Conservation (phyloP, 2,888 invertebrate species). For the Ctenicera cuprea region DNA sequence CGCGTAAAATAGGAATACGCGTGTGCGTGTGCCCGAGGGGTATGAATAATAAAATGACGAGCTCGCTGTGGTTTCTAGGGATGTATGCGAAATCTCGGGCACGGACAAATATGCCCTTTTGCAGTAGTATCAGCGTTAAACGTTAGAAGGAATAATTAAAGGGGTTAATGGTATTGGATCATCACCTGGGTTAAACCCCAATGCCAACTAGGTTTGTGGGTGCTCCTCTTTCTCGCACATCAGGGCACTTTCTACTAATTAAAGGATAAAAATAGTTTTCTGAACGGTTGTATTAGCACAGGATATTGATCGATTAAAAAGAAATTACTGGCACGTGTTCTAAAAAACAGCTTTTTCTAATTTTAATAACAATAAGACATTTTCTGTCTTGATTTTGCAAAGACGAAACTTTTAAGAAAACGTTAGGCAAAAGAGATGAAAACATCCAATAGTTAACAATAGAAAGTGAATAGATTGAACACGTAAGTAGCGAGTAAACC, state of each 20-base stretch:
- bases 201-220: not conserved
- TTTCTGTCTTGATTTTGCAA: no score
- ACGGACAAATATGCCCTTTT: not conserved
- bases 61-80: not conserved
- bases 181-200: not conserved
- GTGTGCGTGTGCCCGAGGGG: not conserved
- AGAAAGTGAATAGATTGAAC: no score
- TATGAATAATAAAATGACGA: constrained; percentile 25
- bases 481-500: no score
- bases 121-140: not conserved
- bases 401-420: no score
- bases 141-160: constrained; percentile 15
- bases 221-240: not conserved
- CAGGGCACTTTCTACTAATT: not conserved
- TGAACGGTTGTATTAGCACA: not conserved
- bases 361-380: no score
- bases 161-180: constrained; percentile 6
- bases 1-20: constrained; percentile 5
- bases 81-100: not conserved
- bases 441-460: no score
- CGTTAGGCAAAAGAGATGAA: no score
- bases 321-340: not conserved
- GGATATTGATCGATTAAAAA: constrained; percentile 20
- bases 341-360: no score
- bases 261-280: constrained; percentile 23